Conservation (phyloP, 2,888 invertebrate species). For the Tiliacea aurago region DNA sequence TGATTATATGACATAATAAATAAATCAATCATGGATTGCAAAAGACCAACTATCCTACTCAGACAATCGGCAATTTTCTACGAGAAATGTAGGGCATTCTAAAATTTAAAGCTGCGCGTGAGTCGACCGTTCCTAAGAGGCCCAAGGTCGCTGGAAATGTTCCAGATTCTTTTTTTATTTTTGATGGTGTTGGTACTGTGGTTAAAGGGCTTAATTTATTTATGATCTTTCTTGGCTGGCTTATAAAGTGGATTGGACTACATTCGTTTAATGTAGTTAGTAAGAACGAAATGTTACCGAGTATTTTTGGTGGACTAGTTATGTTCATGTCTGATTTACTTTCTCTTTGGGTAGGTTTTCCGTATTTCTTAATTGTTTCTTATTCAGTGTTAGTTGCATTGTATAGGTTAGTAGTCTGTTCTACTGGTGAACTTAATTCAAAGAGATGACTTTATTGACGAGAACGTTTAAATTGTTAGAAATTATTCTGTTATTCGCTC, state of each 20-base stretch:
- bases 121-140: constrained; percentile 81
- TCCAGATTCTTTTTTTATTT: constrained; percentile 81
- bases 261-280: constrained; percentile 50
- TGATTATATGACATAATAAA: constrained; percentile 62
- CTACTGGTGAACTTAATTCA: background rate
- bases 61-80: constrained; percentile 73
- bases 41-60: constrained; percentile 54
- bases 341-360: background rate
- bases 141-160: constrained; percentile 89
- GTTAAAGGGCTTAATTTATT: constrained; percentile 72
- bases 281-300: constrained; percentile 12
- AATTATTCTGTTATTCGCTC: background rate
- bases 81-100: constrained; percentile 83
- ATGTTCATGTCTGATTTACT: background rate
- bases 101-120: constrained; percentile 82
- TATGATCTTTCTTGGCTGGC: constrained; percentile 59
- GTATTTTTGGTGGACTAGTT: constrained; percentile 13
- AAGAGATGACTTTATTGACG: background rate
- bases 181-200: constrained; percentile 71
- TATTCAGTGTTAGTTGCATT: background rate
- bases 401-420: background rate
- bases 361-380: background rate
- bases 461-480: background rate
- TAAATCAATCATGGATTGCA: constrained; percentile 58
- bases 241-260: constrained; percentile 59